Conservation (phyloP, 2,797 vertebrate species). For the Arvicola amphibius region DNA sequence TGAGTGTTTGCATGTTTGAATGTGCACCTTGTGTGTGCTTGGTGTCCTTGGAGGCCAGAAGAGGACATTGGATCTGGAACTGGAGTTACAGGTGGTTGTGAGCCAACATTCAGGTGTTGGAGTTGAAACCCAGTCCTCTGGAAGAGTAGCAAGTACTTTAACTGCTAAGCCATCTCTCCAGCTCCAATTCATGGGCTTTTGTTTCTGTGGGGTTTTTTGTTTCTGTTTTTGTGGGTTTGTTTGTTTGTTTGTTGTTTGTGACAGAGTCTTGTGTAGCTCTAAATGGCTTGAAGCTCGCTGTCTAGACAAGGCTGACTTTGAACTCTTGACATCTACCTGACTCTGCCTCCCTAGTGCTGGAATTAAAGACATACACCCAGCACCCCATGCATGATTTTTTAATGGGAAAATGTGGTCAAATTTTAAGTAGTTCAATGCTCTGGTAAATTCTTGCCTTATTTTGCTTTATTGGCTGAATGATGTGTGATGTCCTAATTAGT, state of each 20-base stretch:
- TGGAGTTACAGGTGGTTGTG: background rate
- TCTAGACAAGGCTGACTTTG: background rate
- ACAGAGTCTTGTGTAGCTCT: background rate
- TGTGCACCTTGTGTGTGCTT: background rate
- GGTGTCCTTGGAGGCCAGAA: background rate
- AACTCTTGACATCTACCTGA: background rate
- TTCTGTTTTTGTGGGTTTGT: background rate
- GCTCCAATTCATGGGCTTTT: background rate
- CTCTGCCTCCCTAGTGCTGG: background rate
- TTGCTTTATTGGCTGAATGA: background rate
- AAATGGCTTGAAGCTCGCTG: background rate
- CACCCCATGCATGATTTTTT: slow-evolving; percentile 27
- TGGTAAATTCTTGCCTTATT: slow-evolving; percentile 11
- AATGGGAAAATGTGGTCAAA: background rate
- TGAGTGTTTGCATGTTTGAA: background rate
- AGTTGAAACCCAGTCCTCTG: background rate
- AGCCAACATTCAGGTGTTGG: background rate
- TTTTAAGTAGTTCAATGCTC: slow-evolving; percentile 27
- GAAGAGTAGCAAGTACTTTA: background rate
- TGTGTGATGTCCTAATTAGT: background rate
- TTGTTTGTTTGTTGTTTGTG: background rate
- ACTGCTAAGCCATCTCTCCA: background rate
- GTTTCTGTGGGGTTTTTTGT: background rate
- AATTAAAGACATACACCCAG: background rate
- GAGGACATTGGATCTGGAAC: background rate